Percentiles rank a stretch among this genome's conserved stretches.
phyloP scores from a whole-genome alignment of 1,140 invertebrate genomes.

The Leptinotarsa lineolata region DNA sequence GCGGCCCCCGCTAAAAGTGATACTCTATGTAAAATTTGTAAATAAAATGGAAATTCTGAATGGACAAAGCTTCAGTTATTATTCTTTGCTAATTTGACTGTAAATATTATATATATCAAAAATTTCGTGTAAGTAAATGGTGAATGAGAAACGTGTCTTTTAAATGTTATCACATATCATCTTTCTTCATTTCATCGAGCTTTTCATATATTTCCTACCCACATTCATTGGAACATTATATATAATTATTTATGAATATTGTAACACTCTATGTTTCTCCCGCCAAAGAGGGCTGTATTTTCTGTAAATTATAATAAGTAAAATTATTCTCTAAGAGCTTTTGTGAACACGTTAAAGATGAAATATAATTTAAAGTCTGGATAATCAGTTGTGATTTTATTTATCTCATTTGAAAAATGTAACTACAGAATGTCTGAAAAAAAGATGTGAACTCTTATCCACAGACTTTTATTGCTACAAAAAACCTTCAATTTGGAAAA shows the following conservation, averaged over 20 bases:
- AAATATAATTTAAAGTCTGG: conserved; percentile 52
- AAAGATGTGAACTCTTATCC: too few relatives aligned
- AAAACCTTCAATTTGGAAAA: too few relatives aligned
- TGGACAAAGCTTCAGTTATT: conserved; percentile 41
- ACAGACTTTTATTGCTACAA: too few relatives aligned
- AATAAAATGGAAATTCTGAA: conserved; percentile 35
- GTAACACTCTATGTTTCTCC: conserved; percentile 42
- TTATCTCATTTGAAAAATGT: background rate
- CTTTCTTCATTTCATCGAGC: conserved; percentile 2
- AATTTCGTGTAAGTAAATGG: conserved; percentile 28
- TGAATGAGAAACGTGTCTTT: conserved; percentile 41
- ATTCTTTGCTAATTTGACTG: conserved; percentile 29
- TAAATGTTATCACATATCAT: conserved; percentile 35
- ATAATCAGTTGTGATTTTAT: conserved; percentile 26
- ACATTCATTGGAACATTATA: background rate
- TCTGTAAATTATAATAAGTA: conserved; percentile 50
- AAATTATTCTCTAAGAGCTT: conserved; percentile 52
- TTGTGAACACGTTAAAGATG: conserved; percentile 53
- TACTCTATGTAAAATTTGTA: conserved; percentile 31
- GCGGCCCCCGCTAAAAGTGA: conserved; percentile 45
- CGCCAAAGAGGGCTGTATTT: conserved; percentile 52
- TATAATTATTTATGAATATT: conserved; percentile 13
- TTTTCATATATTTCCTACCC: background rate
- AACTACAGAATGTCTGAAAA: too few relatives aligned
- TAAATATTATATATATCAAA: conserved; percentile 39